Percentiles rank a stretch among this genome's conserved stretches.
Conservation (phyloP, 1,140 invertebrate genomes). For the Triops longicaudatus region DNA sequence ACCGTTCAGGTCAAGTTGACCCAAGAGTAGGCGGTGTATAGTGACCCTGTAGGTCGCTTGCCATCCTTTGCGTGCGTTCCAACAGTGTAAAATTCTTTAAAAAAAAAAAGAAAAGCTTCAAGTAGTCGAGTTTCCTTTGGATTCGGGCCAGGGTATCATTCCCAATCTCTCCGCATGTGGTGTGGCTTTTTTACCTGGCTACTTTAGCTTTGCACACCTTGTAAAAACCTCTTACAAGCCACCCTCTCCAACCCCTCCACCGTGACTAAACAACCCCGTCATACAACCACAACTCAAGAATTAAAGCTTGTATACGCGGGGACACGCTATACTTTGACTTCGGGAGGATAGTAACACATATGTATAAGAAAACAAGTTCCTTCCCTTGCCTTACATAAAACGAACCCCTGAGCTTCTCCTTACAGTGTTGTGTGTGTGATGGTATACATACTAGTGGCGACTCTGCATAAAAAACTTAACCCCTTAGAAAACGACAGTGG, state of each 20-base stretch:
- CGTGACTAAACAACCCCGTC: background rate
- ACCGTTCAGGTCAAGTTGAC: background rate
- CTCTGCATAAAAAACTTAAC: background rate
- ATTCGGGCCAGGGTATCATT: background rate
- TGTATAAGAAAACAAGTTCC: background rate
- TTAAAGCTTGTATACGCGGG: background rate
- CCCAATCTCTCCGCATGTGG: background rate
- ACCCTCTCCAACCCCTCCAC: background rate
- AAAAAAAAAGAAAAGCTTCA: no score
- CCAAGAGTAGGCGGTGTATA: background rate
- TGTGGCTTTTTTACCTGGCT: background rate
- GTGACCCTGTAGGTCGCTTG: background rate
- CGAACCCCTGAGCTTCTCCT: background rate
- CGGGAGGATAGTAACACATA: background rate
- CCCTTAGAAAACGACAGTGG: background rate
- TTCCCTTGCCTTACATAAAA: background rate
- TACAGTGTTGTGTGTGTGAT: background rate
- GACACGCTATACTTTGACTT: background rate
- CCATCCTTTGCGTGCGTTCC: background rate
- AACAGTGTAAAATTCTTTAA: background rate
- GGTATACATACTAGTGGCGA: background rate
- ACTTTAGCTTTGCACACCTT: constrained; percentile 7
- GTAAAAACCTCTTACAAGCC: background rate
- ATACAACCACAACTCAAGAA: background rate
- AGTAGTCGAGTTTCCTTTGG: background rate